These are phyloP conservation scores for Indri indri DNA, from an alignment of 2,113 vertebrate species.

Conservation along the genomic window DNA sequence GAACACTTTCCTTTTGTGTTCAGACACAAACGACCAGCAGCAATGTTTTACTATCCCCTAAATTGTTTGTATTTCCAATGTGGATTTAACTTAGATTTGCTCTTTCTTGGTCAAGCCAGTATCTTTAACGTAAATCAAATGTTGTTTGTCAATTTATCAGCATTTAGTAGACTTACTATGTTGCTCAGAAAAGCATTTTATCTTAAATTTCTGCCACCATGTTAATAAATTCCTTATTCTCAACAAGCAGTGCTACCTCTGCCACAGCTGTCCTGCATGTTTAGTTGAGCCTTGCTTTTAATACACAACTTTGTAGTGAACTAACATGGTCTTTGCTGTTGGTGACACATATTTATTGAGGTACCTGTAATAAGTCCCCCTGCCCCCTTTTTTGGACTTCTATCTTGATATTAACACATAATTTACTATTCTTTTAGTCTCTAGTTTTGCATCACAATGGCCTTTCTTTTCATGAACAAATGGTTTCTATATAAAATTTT, in stretches of 20 bases:
- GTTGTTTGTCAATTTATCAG: conserved; percentile 14
- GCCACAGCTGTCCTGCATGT: not conserved
- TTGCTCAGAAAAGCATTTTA: conserved; percentile 14
- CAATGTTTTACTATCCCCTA: not conserved
- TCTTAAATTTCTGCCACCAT: not conserved
- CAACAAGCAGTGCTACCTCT: not conserved
- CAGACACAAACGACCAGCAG: not conserved
- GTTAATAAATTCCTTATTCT: conserved; percentile 36
- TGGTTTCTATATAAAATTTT: conserved; percentile 43
- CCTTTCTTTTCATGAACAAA: conserved; percentile 56
- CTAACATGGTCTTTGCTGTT: not conserved
- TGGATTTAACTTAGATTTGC: not conserved
- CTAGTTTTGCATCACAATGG: not conserved
- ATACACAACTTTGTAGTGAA: not conserved
- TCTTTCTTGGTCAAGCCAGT: not conserved
- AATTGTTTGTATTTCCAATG: not conserved
- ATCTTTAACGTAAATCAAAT: not conserved
- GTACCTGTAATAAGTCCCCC: not conserved
- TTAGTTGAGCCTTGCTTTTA: conserved; percentile 36
- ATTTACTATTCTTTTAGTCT: conserved; percentile 52
- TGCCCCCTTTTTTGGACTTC: not conserved
- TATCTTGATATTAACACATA: conserved; percentile 40
- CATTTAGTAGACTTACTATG: not conserved
- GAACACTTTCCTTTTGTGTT: not conserved
- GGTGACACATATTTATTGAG: conserved; percentile 33